Evolutionary conservation across 2,888 invertebrate species (phyloP), one percentile per base, ranked within the genome.

Genomic region (Nemapogon koenigi): DNA sequence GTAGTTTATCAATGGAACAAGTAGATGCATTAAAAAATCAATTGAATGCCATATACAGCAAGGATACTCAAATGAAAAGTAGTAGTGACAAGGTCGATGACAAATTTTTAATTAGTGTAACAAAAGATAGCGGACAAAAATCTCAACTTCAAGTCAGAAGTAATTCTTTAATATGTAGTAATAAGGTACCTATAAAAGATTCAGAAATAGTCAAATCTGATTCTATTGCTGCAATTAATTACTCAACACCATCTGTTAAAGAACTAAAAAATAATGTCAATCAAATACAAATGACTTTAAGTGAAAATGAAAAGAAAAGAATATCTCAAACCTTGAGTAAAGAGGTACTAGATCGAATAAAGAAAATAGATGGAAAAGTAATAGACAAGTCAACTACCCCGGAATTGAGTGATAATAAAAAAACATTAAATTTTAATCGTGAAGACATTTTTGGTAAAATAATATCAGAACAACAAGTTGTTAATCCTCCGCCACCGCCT

Each of bases 1-100:
- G 91, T 53, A 91, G 92, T 50, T 68, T 93, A 29, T 91, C 92
- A 1, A 85, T 88, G 67, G 91, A 93, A 45, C 92, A 93, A 69
- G 88, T 92, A 0, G 86, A 85, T 49, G 87, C 89, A 16, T 72
- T 93, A 28, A 91, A 91, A 59, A 84, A 83, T 48, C 92, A 92
- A 57, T 62, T 93, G 0, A 88, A 87, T 49, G 90, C 91, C 46
- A 92, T 93, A 43, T 93, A 92, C 49, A 87, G 88, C 36, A 83
- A 81, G 50, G 84, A 83, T 44, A 59, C 78, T 15, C 76, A 75
- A 49, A 49, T 66, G 4, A 76, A 73, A 52, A 47, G 60, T 37
- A 53, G 50, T 31, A 2, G 13, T 13, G 33, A 19, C n/a, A 70
- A 65, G 51, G 68, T 67, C 25, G 46, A 55, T 36, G 72, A 78